A percentile compares a stretch with the other conserved stretches of the same genome.
Evolutionary conservation across 2,888 invertebrate genomes (phyloP).

Genomic region (Mythimna impura): DNA sequence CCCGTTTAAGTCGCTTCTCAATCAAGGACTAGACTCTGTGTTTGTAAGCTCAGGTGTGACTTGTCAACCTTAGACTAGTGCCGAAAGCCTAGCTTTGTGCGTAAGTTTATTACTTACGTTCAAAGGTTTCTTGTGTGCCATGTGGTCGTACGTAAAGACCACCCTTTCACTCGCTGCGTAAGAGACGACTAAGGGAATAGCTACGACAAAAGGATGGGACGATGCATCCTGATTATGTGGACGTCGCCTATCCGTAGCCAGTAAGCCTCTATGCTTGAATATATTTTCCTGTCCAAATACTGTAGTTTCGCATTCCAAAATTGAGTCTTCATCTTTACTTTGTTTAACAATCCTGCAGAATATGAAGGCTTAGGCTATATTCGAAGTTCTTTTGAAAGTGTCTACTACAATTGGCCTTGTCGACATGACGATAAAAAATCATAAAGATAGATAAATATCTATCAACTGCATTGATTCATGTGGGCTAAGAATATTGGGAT

Average conservation of each 20-base stretch:
- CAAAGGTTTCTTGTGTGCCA: conserved; percentile 58
- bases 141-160: conserved; percentile 50
- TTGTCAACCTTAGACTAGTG: conserved; percentile 36
- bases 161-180: conserved; percentile 49
- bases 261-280: conserved; percentile 9
- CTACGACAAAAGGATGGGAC: conserved; percentile 30
- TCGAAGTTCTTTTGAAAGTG: neutral
- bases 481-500: too few species aligned
- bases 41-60: conserved; percentile 17
- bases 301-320: neutral
- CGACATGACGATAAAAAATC: neutral
- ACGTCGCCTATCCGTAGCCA: conserved; percentile 1
- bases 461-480: too few species aligned
- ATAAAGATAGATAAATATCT: too few species aligned
- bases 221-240: conserved; percentile 28
- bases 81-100: conserved; percentile 53
- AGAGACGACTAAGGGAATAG: conserved; percentile 42
- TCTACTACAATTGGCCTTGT: neutral
- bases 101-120: conserved; percentile 61
- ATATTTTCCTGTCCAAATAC: conserved; percentile 13
- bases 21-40: conserved; percentile 9
- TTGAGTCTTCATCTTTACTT: neutral
- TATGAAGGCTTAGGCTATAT: neutral
- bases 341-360: neutral
- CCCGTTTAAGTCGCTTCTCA: conserved; percentile 1